A percentile compares a stretch with the other conserved stretches of the same genome.
phyloP scores from a whole-genome alignment of 2,113 vertebrate genomes.

The Sisor rabdophorus region DNA sequence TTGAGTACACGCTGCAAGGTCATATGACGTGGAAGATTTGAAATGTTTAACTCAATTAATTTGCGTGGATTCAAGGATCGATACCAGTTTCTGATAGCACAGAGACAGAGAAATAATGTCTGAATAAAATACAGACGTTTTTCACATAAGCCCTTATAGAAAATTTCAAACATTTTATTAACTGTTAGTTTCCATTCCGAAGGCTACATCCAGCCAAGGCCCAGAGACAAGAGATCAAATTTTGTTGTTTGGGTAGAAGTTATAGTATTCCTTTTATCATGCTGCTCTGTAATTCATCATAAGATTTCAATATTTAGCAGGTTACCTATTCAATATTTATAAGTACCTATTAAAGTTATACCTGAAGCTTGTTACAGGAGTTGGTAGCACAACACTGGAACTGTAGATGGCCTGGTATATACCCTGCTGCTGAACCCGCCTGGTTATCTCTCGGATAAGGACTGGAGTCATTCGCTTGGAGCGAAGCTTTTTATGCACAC shows the following conservation, averaged over 20 bases:
- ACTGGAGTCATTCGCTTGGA: constrained; percentile 91
- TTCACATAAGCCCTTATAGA: too few species aligned
- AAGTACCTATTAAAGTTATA: too few species aligned
- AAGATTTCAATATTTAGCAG: too few species aligned
- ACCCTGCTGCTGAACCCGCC: constrained; percentile 84
- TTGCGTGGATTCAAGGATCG: constrained; percentile 89
- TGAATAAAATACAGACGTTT: constrained; percentile 15
- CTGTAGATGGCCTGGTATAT: constrained; percentile 88
- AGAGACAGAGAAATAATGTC: constrained; percentile 37
- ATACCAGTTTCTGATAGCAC: constrained; percentile 81
- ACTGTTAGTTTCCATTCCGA: too few species aligned
- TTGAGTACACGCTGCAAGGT: constrained; percentile 89
- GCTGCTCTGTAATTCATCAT: not conserved
- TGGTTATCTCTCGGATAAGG: constrained; percentile 88
- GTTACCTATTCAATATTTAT: too few species aligned
- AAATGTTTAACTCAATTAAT: constrained; percentile 86
- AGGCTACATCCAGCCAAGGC: not conserved
- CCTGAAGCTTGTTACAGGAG: constrained; percentile 89
- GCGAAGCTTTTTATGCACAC: constrained; percentile 95
- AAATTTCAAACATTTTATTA: not conserved
- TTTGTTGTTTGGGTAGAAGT: not conserved
- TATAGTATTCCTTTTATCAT: not conserved
- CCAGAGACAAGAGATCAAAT: not conserved
- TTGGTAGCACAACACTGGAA: constrained; percentile 81
- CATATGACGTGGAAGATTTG: constrained; percentile 82